A percentile compares a stretch with the other conserved stretches of the same genome.
phyloP scores from a whole-genome alignment of 2,113 vertebrate species.

The Noctilio leporinus region DNA sequence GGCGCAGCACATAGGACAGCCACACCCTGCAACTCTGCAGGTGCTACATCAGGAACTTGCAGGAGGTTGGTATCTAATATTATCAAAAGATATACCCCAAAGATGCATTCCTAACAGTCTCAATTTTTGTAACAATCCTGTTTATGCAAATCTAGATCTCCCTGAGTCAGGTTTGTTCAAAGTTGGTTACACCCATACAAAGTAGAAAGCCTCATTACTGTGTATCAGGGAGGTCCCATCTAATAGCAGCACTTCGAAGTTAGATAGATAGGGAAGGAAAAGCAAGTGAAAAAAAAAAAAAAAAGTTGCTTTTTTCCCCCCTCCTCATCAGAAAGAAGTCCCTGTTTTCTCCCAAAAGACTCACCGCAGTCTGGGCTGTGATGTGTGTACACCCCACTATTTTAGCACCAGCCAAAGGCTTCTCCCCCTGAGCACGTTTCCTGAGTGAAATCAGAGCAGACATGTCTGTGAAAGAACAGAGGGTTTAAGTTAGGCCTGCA shows the following conservation, averaged over 20 bases:
- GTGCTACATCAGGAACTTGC: not conserved
- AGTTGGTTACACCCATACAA: not conserved
- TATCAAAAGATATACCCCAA: no score
- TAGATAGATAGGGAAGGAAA: not conserved
- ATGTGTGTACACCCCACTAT: slow-evolving; percentile 99
- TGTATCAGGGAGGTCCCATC: not conserved
- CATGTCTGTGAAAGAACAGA: slow-evolving; percentile 89
- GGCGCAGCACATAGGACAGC: not conserved
- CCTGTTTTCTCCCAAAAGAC: slow-evolving; percentile 57
- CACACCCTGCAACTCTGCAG: not conserved
- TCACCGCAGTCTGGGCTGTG: slow-evolving; percentile 96
- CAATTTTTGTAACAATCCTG: not conserved
- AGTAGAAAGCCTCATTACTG: not conserved
- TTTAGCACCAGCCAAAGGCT: slow-evolving; percentile 96
- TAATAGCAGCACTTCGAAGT: not conserved
- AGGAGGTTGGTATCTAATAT: not conserved
- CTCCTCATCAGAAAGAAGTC: not conserved
- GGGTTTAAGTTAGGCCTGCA: slow-evolving; percentile 60
- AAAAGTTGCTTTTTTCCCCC: not conserved
- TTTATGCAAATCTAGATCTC: slow-evolving; percentile 16
- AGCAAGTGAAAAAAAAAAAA: not conserved
- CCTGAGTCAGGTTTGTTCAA: not conserved
- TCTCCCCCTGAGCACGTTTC: slow-evolving; percentile 98
- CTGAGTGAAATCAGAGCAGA: slow-evolving; percentile 97
- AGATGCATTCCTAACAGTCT: not conserved